phyloP scores from a whole-genome alignment of 2,797 vertebrate species.

The Platalea minor region DNA sequence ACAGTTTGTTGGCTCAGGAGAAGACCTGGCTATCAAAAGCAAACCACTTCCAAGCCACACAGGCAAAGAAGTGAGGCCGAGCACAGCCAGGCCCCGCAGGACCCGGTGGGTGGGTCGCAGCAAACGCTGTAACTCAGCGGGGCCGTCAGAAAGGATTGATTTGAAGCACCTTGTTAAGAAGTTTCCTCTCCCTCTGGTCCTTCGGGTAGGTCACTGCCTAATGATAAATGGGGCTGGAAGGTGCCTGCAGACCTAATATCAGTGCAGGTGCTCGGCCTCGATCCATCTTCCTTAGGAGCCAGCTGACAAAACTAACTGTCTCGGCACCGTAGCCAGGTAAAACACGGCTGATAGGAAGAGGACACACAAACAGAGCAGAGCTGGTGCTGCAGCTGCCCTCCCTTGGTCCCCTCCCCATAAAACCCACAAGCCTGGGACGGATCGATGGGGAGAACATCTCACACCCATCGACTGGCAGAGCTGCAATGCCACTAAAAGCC shows the following conservation, averaged over 20 bases:
- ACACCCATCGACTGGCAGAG: fast-evolving
- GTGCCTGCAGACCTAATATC: constrained; percentile 14
- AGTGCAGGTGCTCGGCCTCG: neutral
- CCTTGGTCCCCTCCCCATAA: neutral
- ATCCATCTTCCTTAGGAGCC: constrained; percentile 46
- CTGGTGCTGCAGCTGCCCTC: neutral
- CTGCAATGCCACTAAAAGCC: neutral
- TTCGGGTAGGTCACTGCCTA: constrained; percentile 26
- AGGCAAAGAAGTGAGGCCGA: neutral
- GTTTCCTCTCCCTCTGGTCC: constrained; percentile 21
- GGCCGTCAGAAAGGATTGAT: constrained; percentile 3
- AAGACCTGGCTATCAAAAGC: neutral
- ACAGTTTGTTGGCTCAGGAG: neutral
- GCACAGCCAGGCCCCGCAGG: neutral
- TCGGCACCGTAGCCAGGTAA: fast-evolving
- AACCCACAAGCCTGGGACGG: neutral
- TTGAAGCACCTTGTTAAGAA: constrained; percentile 42
- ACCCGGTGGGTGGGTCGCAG: neutral
- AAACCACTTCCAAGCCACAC: fast-evolving
- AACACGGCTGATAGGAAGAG: neutral
- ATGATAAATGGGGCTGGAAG: constrained; percentile 43
- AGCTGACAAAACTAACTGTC: neutral
- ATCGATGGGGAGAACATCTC: neutral
- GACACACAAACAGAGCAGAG: neutral
- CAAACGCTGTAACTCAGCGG: neutral